Evolutionary conservation across 2,113 vertebrate genomes (phyloP), one percentile per base, ranked within the genome.

Genomic region (Sphyrna mokarran): DNA sequence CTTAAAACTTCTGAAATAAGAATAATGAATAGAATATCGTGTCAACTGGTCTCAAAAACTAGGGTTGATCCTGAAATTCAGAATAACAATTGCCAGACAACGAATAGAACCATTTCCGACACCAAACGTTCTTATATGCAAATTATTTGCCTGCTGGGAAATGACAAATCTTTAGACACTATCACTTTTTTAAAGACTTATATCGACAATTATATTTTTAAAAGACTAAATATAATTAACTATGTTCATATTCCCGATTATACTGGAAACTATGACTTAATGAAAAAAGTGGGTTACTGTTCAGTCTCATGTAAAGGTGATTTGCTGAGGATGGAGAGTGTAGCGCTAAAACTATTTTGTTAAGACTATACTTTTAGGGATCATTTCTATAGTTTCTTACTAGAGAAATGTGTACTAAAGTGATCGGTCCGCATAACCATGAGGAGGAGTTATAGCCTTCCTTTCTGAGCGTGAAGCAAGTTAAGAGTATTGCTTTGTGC

Each of bases 331-430:
- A 7, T n/a, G 72, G 29, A 78, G 72, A n/a, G 10, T 29, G 72
- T 0, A 23, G 20, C 2, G 69, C 16, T 16, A 23, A 8, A 0
- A 0, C 1, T 0, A 26, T 5, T 23, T 7, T 5, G 72, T 9
- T 78, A 78, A 78, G 72, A n/a, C 72, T 78, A 78, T 78, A 78
- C 72, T 78, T 78, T 78, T 78, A 78, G 72, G 72, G 29, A 78
- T 78, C 72, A n/a, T 78, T 78, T 78, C 72, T 78, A 78, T 78
- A 78, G 72, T 78, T 78, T 13, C 33, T 78, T 1, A 78, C 72
- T 78, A 11, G 72, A 78, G 72, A 78, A 78, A 78, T 78, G 72
- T 33, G 72, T n/a, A 33, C 72, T n/a, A 13, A 78, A 78, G 0
- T 58, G 43, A 1, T 26, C 1, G 6, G 85, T 87, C 14, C 54